Conservation (phyloP, 2,113 vertebrate species). For the Paradoxurus hermaphroditus region DNA sequence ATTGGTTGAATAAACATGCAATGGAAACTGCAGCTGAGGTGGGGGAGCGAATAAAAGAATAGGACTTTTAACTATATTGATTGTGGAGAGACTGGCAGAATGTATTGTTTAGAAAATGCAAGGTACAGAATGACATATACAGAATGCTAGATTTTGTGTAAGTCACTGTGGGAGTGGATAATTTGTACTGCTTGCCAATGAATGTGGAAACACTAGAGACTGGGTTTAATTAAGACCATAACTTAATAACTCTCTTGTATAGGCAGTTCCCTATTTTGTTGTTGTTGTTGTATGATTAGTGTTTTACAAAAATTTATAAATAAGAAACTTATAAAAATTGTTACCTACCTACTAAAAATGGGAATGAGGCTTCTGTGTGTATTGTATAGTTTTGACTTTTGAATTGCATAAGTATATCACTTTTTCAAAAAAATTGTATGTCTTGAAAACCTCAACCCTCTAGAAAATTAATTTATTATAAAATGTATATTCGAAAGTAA, state of each 20-base stretch:
- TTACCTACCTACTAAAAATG: not conserved
- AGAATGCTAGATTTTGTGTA: conserved; percentile 4
- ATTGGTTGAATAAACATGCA: not conserved
- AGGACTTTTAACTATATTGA: conserved; percentile 2
- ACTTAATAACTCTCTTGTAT: not conserved
- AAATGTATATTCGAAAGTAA: conserved; percentile 2
- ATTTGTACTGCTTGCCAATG: conserved; percentile 27
- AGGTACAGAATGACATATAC: not conserved
- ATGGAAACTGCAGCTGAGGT: not conserved
- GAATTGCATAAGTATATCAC: not conserved
- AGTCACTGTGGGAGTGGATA: not conserved
- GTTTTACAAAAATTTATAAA: not conserved
- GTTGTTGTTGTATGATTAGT: not conserved
- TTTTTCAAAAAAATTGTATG: not conserved
- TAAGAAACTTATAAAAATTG: not conserved
- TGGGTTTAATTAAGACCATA: not conserved
- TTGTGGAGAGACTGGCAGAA: not conserved
- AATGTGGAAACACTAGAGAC: not conserved
- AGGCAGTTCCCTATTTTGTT: not conserved
- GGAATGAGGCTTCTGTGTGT: not conserved
- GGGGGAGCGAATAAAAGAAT: not conserved
- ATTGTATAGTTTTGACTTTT: conserved; percentile 36
- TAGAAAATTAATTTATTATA: conserved; percentile 12
- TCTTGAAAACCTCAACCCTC: not conserved
- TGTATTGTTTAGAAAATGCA: conserved; percentile 11